Evolutionary conservation across 2,888 invertebrate genomes (phyloP).

Genomic region (Brachycybe producta): DNA sequence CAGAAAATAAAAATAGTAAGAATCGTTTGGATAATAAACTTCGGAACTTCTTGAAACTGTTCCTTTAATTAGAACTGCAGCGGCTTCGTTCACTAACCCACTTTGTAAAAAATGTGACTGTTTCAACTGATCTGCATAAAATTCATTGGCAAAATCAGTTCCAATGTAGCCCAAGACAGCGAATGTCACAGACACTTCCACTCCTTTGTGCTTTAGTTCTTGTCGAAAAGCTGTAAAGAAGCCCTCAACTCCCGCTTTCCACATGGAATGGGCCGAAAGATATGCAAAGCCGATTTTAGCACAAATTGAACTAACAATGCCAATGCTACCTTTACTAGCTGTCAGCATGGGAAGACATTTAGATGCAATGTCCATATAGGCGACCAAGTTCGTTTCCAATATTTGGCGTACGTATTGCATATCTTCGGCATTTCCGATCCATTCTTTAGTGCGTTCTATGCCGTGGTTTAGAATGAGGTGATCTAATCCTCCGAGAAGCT

Average conservation of each 20-base stretch:
- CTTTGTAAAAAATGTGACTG: no score
- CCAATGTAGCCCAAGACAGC: no score
- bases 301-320: constrained; percentile 29
- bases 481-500: constrained; percentile 11
- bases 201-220: not conserved
- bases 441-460: not conserved
- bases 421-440: not conserved
- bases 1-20: no score
- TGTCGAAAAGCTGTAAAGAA: not conserved
- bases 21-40: no score
- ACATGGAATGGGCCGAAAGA: not conserved
- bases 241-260: not conserved
- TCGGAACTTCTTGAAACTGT: no score
- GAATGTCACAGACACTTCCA: not conserved
- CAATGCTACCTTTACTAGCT: constrained; percentile 23
- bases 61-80: no score
- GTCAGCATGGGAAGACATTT: not conserved
- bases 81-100: no score
- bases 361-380: constrained; percentile 28
- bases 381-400: constrained; percentile 29
- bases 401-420: not conserved
- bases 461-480: constrained; percentile 12
- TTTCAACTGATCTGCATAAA: no score
- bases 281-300: constrained; percentile 24
- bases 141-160: no score